phyloP scores from a whole-genome alignment of 2,888 invertebrate species.

The Aelia acuminata region DNA sequence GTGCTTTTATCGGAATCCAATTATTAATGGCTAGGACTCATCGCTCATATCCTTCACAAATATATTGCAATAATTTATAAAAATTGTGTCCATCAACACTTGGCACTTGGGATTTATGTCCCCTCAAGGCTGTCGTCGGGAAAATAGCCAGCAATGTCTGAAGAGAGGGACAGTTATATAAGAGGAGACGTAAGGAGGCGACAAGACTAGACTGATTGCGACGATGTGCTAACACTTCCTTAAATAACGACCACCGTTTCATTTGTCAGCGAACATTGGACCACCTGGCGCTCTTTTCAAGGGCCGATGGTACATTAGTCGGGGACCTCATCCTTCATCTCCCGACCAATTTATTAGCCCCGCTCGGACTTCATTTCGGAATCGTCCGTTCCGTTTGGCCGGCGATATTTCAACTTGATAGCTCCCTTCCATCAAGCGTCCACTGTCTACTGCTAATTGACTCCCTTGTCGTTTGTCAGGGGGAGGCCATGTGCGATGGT shows the following conservation, averaged over 20 bases:
- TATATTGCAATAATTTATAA: background rate
- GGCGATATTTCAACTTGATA: slow-evolving; percentile 34
- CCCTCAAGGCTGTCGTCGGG: background rate
- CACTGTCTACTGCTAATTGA: slow-evolving; percentile 24
- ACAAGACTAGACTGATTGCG: slow-evolving; percentile 22
- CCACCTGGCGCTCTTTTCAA: slow-evolving; percentile 42
- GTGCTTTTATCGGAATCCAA: background rate
- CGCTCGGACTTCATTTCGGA: slow-evolving; percentile 17
- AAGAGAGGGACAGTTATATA: slow-evolving; percentile 9
- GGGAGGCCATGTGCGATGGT: background rate
- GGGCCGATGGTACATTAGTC: background rate
- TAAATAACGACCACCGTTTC: slow-evolving; percentile 37
- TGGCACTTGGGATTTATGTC: background rate
- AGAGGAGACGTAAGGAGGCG: background rate
- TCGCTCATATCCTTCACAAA: background rate
- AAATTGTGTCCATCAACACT: background rate
- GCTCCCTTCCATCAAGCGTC: background rate
- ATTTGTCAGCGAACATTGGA: background rate
- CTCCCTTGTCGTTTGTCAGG: background rate
- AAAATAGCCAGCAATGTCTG: slow-evolving; percentile 18
- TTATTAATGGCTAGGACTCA: background rate
- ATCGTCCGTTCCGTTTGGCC: slow-evolving; percentile 7
- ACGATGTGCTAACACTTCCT: slow-evolving; percentile 33
- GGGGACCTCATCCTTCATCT: slow-evolving; percentile 10
- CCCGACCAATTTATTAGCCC: slow-evolving; percentile 18